Evolutionary conservation across 1,140 invertebrate genomes (phyloP).

Genomic region (Euwallacea fornicatus): DNA sequence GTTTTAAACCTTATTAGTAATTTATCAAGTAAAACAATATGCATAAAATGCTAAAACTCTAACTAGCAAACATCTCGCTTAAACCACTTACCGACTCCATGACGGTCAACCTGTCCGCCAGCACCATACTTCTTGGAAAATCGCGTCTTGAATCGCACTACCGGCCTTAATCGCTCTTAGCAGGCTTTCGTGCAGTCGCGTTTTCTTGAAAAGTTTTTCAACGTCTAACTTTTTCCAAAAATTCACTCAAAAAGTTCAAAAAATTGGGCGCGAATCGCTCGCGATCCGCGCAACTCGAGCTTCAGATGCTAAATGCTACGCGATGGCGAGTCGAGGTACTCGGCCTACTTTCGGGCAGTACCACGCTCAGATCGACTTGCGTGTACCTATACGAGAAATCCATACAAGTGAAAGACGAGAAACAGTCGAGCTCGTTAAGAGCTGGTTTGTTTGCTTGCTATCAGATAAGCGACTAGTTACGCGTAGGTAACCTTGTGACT

Average conservation of each 20-base stretch:
- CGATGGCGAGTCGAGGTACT: conserved; percentile 14
- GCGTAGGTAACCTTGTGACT: no score
- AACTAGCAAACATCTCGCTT: conserved; percentile 10
- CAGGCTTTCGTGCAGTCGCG: no score
- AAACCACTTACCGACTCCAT: conserved; percentile 34
- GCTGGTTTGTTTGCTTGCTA: conserved; percentile 6
- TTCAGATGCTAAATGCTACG: conserved; percentile 32
- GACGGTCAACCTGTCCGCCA: conserved; percentile 18
- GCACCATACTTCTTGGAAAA: conserved; percentile 23
- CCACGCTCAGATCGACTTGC: conserved; percentile 30
- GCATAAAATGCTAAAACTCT: conserved; percentile 11
- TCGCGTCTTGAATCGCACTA: neutral
- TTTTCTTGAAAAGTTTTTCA: no score
- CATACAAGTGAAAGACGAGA: conserved; percentile 33
- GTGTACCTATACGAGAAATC: conserved; percentile 23
- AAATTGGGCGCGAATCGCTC: conserved; percentile 15
- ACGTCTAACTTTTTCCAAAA: no score
- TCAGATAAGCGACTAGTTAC: neutral
- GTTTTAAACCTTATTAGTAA: no score
- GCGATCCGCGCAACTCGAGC: conserved; percentile 28
- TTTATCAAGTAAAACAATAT: no score
- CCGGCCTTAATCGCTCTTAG: no score
- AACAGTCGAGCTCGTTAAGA: conserved; percentile 19
- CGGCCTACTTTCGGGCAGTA: conserved; percentile 33
- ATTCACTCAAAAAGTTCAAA: neutral